Conservation (phyloP, 2,113 vertebrate species). For the Numida meleagris region DNA sequence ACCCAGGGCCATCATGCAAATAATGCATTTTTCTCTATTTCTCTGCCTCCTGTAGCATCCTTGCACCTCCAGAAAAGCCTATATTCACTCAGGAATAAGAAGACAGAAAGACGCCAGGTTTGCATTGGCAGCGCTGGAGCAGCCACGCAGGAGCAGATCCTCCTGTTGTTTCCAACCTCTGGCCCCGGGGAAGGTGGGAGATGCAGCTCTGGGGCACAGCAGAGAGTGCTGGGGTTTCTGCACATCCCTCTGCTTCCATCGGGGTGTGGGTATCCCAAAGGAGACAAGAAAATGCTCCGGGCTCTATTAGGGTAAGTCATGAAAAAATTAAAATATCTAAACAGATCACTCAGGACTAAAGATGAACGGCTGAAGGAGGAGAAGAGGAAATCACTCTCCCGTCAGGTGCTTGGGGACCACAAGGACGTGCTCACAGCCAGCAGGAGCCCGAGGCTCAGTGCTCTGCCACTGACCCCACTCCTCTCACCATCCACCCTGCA, state of each 20-base stretch:
- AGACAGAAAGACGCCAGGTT: rapidly evolving
- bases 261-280: background rate
- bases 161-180: background rate
- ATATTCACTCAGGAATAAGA: background rate
- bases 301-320: background rate
- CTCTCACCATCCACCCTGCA: background rate
- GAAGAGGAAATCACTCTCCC: background rate
- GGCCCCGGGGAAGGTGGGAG: background rate
- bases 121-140: rapidly evolving
- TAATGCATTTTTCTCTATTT: background rate
- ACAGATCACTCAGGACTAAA: background rate
- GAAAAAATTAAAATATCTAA: background rate
- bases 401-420: background rate
- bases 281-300: background rate
- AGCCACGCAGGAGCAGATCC: background rate
- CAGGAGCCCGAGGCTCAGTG: background rate
- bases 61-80: background rate
- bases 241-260: background rate
- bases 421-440: rapidly evolving
- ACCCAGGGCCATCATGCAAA: background rate
- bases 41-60: background rate
- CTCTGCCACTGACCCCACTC: background rate
- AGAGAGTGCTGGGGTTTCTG: background rate
- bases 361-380: background rate
- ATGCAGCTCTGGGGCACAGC: background rate